phyloP scores from a whole-genome alignment of 1,140 invertebrate species.

The Glossosoma conforme region DNA sequence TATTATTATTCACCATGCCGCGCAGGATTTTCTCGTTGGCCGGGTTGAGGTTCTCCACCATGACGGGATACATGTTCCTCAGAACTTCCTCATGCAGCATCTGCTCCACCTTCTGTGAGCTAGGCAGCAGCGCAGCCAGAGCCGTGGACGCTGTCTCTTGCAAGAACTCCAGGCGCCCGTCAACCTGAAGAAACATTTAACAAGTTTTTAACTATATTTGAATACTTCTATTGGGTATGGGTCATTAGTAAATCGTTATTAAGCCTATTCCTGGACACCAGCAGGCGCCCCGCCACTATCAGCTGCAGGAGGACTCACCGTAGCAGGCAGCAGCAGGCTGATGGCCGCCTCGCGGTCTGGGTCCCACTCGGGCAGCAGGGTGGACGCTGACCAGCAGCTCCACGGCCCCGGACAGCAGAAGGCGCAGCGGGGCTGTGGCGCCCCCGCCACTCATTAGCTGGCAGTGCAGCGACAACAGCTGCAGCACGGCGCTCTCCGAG shows the following conservation, averaged over 20 bases:
- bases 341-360: slow-evolving; percentile 38
- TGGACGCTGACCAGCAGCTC: slow-evolving; percentile 35
- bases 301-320: too few species aligned
- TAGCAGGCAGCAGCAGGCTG: slow-evolving; percentile 40
- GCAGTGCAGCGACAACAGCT: slow-evolving; percentile 49
- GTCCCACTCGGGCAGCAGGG: slow-evolving; percentile 19
- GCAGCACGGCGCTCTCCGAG: slow-evolving; percentile 72
- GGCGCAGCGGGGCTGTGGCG: slow-evolving; percentile 40
- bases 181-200: slow-evolving; percentile 39
- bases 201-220: not conserved
- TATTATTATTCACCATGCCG: slow-evolving; percentile 44
- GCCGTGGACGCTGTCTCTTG: slow-evolving; percentile 55
- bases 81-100: slow-evolving; percentile 45
- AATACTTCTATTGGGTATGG: not conserved
- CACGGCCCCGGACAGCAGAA: slow-evolving; percentile 42
- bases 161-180: slow-evolving; percentile 56
- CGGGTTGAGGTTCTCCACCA: slow-evolving; percentile 41
- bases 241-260: not conserved
- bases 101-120: slow-evolving; percentile 38
- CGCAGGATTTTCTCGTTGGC: slow-evolving; percentile 44
- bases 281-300: too few species aligned
- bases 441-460: slow-evolving; percentile 40
- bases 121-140: slow-evolving; percentile 51
- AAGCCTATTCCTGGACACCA: too few species aligned
- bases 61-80: slow-evolving; percentile 42